Conservation (phyloP, 2,113 vertebrate species). For the Esox niger region DNA sequence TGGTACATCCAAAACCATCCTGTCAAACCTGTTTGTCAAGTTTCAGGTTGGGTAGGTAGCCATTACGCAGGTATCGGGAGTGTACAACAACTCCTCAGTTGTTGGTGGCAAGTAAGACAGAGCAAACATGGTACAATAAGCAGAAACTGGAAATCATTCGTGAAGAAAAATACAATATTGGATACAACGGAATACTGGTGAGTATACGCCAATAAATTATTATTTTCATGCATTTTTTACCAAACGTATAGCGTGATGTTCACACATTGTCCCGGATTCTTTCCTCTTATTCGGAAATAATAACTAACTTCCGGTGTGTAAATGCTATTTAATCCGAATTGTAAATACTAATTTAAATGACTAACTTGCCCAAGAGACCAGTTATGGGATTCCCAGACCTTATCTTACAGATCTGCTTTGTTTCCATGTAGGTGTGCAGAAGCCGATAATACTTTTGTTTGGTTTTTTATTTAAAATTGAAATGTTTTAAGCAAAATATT, state of each 20-base stretch:
- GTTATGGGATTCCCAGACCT: too few relatives aligned
- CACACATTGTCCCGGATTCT: background rate
- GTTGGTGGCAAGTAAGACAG: slow-evolving; percentile 4
- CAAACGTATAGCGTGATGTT: background rate
- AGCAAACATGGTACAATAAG: slow-evolving; percentile 8
- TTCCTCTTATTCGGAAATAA: too few relatives aligned
- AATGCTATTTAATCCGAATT: too few relatives aligned
- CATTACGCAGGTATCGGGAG: slow-evolving; percentile 33
- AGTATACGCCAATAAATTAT: slow-evolving; percentile 4
- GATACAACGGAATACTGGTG: slow-evolving; percentile 4
- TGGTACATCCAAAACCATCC: slow-evolving; percentile 3
- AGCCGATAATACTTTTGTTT: too few relatives aligned
- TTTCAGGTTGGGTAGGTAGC: slow-evolving; percentile 23
- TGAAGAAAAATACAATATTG: background rate
- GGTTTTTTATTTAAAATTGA: too few relatives aligned
- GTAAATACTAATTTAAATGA: too few relatives aligned
- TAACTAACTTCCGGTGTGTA: too few relatives aligned
- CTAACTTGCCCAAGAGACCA: too few relatives aligned
- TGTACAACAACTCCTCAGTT: background rate
- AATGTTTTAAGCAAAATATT: too few relatives aligned
- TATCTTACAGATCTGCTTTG: too few relatives aligned
- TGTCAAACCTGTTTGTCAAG: slow-evolving; percentile 24
- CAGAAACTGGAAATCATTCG: background rate
- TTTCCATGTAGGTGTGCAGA: too few relatives aligned
- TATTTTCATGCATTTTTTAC: background rate